phyloP scores from a whole-genome alignment of 1,140 invertebrate genomes.

The Sarcophaga peregrina region DNA sequence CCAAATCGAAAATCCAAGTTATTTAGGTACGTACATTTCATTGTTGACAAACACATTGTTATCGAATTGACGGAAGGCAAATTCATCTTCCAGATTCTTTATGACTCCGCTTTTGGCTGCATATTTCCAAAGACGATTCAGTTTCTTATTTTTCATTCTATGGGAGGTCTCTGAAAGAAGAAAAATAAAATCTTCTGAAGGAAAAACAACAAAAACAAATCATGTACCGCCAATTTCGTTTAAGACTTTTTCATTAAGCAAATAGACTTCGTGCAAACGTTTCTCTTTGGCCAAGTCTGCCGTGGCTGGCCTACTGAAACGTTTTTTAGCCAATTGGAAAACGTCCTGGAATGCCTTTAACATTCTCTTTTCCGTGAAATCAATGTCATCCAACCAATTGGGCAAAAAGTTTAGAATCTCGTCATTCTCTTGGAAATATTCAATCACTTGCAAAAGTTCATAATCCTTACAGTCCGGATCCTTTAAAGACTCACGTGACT shows the following conservation, averaged over 20 bases:
- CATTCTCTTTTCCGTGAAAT: slow-evolving; percentile 31
- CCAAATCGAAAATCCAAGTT: not conserved
- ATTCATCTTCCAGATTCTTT: slow-evolving; percentile 45
- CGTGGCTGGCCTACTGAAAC: slow-evolving; percentile 38
- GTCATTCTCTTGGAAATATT: slow-evolving; percentile 44
- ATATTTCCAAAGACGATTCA: slow-evolving; percentile 42
- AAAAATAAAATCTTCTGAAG: too few species aligned
- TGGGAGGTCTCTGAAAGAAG: slow-evolving; percentile 15
- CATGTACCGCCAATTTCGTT: slow-evolving; percentile 36
- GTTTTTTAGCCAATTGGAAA: slow-evolving; percentile 30
- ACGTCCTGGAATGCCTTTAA: slow-evolving; percentile 34
- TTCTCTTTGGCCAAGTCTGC: slow-evolving; percentile 44
- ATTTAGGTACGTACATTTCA: slow-evolving; percentile 43
- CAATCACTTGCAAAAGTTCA: slow-evolving; percentile 39
- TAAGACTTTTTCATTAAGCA: slow-evolving; percentile 39
- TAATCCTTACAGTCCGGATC: not conserved
- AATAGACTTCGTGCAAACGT: slow-evolving; percentile 43
- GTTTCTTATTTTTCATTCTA: slow-evolving; percentile 44
- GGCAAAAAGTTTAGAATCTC: slow-evolving; percentile 37
- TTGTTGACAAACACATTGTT: slow-evolving; percentile 46
- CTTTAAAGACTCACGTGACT: not conserved
- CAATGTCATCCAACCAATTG: slow-evolving; percentile 33
- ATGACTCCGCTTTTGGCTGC: slow-evolving; percentile 43
- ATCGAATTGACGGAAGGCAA: slow-evolving; percentile 47
- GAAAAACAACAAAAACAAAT: too few species aligned